Base-by-base conservation (phyloP, 2,888 invertebrate species). In the Andrena haemorrhoa region DNA sequence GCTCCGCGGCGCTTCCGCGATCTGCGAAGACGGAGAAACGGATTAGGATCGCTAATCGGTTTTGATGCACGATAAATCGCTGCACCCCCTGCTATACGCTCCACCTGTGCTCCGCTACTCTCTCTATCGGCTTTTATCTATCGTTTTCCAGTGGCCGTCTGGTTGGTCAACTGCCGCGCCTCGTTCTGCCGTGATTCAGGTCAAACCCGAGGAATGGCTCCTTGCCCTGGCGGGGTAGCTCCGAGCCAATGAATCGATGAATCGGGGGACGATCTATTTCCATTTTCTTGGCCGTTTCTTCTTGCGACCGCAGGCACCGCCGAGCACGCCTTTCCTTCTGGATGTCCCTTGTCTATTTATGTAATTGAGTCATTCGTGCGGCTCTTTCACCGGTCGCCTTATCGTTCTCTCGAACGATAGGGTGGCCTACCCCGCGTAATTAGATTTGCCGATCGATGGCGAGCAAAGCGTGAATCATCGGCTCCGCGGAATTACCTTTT, bases 41-140 rank as follows among this genome's bases (percentile, higher is more conserved):
- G 85, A 88, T 88, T 88, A 88, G 80, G 79, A 87, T 83, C 88
- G 77, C 88, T 87, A 88, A 88, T 88, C 85, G 85, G 82, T 87
- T 84, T 72, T 75, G 84, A 88, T 84, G 71, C 64, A 81, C 84
- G 88, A 88, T 85, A 84, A 84, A 88, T 86, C 86, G 88, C 65
- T 23, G 60, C 69, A 23, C 63, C n/a, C 77, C 23, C 73, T 68
- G 68, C 73, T 70, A 31, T 61, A 60, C 75, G 70, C 63, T 58
- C 35, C 49, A 31, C 23, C 74, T 20, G 10, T 20, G 69, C 76
- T 71, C 75, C 73, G 71, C 78, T 49, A 58, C 31, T 26, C 47
- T 51, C 75, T 76, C 69, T 76, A 77, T 83, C 58, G 73, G 23
- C 20, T 12, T 33, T 70, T 72, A n/a, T n/a, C n/a, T n/a, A n/a